Evolutionary conservation across 1,140 invertebrate genomes (phyloP).

Genomic region (Drosophila setifemur): DNA sequence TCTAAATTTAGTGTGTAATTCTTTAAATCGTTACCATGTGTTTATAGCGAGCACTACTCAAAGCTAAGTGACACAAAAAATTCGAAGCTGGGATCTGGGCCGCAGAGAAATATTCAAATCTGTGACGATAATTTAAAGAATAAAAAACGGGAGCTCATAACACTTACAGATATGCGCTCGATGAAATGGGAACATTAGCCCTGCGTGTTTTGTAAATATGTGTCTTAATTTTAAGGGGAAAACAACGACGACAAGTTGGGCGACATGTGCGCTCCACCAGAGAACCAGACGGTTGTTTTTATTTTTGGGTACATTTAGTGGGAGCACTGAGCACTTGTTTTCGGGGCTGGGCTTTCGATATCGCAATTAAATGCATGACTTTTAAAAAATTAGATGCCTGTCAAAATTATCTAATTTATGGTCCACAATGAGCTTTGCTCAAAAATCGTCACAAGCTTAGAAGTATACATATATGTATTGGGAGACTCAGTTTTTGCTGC

Average conservation of each 20-base stretch:
- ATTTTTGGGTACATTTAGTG: conserved; percentile 37
- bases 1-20: conserved; percentile 81
- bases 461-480: neutral
- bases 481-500: neutral
- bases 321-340: conserved; percentile 37
- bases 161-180: conserved; percentile 76
- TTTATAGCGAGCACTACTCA: conserved; percentile 39
- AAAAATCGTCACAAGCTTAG: neutral
- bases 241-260: neutral
- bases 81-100: conserved; percentile 52
- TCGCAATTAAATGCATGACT: conserved; percentile 79
- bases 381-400: conserved; percentile 76
- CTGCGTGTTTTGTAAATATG: conserved; percentile 75
- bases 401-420: conserved; percentile 71
- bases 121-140: conserved; percentile 50
- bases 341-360: conserved; percentile 66
- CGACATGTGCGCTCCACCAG: conserved; percentile 32
- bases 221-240: conserved; percentile 67
- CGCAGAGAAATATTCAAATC: conserved; percentile 52
- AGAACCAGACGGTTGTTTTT: conserved; percentile 7
- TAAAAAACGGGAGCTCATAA: conserved; percentile 57
- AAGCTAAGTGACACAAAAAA: conserved; percentile 63
- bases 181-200: conserved; percentile 80
- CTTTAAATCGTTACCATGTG: conserved; percentile 75
- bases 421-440: conserved; percentile 50